A percentile compares a stretch with the other conserved stretches of the same genome.
These are phyloP conservation scores for Eolophus roseicapilla DNA, from an alignment of 2,113 vertebrate genomes.

Conservation along the genomic window DNA sequence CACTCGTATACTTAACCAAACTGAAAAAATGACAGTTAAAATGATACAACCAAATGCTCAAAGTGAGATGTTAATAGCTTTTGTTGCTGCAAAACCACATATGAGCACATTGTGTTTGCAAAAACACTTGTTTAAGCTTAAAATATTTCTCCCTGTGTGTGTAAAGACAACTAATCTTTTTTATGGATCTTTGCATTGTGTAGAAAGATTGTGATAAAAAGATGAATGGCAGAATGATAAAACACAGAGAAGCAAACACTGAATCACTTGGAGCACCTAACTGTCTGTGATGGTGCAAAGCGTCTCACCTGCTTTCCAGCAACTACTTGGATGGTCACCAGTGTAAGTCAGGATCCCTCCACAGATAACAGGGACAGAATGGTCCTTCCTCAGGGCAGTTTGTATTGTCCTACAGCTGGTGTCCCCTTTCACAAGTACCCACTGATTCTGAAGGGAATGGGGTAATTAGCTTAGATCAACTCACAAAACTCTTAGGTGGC, in stretches of 20 bases:
- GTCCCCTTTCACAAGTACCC: not conserved
- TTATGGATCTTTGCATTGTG: not conserved
- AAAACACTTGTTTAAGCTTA: not conserved
- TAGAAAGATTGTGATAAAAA: not conserved
- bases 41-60: not conserved
- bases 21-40: not conserved
- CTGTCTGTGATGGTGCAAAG: not conserved
- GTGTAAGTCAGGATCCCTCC: not conserved
- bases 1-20: not conserved
- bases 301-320: not conserved
- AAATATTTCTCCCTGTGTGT: fast-evolving
- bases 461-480: not conserved
- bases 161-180: not conserved
- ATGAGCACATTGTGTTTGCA: not conserved
- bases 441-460: not conserved
- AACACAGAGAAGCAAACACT: not conserved
- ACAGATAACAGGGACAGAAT: not conserved
- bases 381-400: not conserved
- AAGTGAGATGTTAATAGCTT: not conserved
- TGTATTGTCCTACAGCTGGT: not conserved
- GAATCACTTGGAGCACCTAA: fast-evolving
- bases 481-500: not conserved
- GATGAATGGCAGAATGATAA: not conserved
- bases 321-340: not conserved
- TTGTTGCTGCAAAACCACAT: not conserved